Evolutionary conservation across 2,888 invertebrate species (phyloP), one percentile per base, ranked within the genome.

Genomic region (Caprella mutica): DNA sequence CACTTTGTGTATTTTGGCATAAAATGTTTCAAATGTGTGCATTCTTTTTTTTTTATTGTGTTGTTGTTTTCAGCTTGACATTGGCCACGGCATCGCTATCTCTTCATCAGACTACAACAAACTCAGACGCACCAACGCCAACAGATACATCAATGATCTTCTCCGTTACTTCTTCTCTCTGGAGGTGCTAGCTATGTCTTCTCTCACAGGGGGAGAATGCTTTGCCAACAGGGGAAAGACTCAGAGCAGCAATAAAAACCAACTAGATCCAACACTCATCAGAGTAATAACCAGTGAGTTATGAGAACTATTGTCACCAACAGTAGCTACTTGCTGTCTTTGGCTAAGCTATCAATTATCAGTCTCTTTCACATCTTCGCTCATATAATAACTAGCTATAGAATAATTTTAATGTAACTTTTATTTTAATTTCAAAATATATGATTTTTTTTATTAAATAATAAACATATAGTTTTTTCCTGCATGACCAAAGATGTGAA

Each of bases 131-230:
- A 63, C 63, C 40, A 63, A 63, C 24, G 63, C 59, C 48, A 63
- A 63, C 29, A 59, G 63, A 39, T 63, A 63, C 48, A 59, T 63
- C 54, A 63, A 63, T 21, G 63, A 63, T 40, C 55, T 63, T 17
- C 57, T 63, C 14, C 56, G 63, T 2, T 63, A 63, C 46, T 63
- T 63, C 42, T 63, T 63, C 40, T 54, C 63, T 3, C 33, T 63
- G 24, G 63, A 63, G 48, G 59, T 63, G 21, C 55, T 63, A 9
- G 63, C 63, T 14, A 56, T 59, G 6, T 63, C 63, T 3, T 63
- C 63, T 8, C 55, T 63, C 24, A 63, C 63, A 1, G 63, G 63
- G 14, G 63, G 63, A 4, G 63, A 63, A 24, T 63, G 63, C 29
- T 63, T 63, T 19, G 63, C 63, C 12, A 63, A 63, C 52, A 63